phyloP scores from a whole-genome alignment of 1,140 invertebrate species.

The Heliconius eleuchia region DNA sequence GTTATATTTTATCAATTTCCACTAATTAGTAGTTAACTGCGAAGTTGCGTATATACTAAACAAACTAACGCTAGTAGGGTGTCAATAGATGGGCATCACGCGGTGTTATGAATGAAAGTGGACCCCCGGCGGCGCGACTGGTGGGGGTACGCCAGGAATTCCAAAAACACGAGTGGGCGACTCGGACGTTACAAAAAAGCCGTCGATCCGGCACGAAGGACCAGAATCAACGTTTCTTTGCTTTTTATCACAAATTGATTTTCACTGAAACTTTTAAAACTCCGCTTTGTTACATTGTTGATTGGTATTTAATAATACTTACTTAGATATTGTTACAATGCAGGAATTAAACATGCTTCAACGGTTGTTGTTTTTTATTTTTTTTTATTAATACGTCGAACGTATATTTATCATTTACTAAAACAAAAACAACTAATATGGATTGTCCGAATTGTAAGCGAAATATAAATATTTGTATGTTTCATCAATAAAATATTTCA shows the following conservation, averaged over 20 bases:
- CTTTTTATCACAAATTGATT: slow-evolving; percentile 44
- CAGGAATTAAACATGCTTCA: not conserved
- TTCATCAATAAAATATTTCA: slow-evolving; percentile 7
- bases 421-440: not conserved
- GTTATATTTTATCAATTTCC: not conserved
- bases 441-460: slow-evolving; percentile 10
- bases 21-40: slow-evolving; percentile 25
- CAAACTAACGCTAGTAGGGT: slow-evolving; percentile 31
- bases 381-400: no score
- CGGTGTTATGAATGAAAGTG: slow-evolving; percentile 69
- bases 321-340: not conserved
- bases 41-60: slow-evolving; percentile 19
- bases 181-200: slow-evolving; percentile 59
- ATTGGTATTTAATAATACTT: slow-evolving; percentile 6
- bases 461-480: slow-evolving; percentile 16
- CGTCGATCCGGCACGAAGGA: slow-evolving; percentile 54
- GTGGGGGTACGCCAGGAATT: slow-evolving; percentile 59
- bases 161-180: slow-evolving; percentile 75
- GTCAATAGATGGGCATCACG: slow-evolving; percentile 38
- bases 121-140: slow-evolving; percentile 53
- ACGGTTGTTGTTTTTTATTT: not conserved
- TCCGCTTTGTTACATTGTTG: slow-evolving; percentile 10
- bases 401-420: not conserved
- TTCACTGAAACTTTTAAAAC: slow-evolving; percentile 22
- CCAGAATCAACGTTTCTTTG: slow-evolving; percentile 25